phyloP scores from a whole-genome alignment of 2,113 vertebrate genomes.

The Brachyistius frenatus region DNA sequence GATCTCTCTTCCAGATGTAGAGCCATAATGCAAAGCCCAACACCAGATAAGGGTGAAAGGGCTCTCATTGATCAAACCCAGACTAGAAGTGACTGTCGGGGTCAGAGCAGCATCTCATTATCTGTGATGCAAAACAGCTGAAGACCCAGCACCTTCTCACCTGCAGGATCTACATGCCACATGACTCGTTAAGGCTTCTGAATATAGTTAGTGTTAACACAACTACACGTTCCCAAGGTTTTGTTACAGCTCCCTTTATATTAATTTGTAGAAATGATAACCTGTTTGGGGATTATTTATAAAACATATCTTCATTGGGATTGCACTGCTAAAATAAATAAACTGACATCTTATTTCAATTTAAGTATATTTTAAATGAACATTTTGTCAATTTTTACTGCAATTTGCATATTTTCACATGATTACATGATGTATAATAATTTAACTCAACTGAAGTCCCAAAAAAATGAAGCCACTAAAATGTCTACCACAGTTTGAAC shows the following conservation, averaged over 20 bases:
- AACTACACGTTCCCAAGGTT: not conserved
- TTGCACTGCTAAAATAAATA: not conserved
- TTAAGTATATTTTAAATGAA: no score
- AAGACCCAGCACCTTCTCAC: slow-evolving; percentile 56
- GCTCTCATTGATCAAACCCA: slow-evolving; percentile 77
- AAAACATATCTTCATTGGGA: not conserved
- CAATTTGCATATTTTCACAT: not conserved
- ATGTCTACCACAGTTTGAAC: not conserved
- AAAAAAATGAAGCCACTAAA: no score
- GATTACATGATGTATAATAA: no score
- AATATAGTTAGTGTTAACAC: not conserved
- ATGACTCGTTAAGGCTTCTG: slow-evolving; percentile 19
- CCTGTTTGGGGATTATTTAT: not conserved
- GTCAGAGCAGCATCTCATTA: slow-evolving; percentile 72
- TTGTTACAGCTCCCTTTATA: not conserved
- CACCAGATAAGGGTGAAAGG: slow-evolving; percentile 78
- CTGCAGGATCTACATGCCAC: slow-evolving; percentile 35
- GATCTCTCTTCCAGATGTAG: slow-evolving; percentile 81
- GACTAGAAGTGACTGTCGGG: slow-evolving; percentile 65
- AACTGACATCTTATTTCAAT: no score
- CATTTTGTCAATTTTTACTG: not conserved
- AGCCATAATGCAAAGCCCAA: slow-evolving; percentile 60
- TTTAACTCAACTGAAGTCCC: no score
- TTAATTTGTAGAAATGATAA: not conserved
- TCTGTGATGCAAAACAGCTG: slow-evolving; percentile 77